Percentiles rank a stretch among this genome's conserved stretches.
phyloP scores from a whole-genome alignment of 1,140 invertebrate genomes.

The Drosophila gunungcola region DNA sequence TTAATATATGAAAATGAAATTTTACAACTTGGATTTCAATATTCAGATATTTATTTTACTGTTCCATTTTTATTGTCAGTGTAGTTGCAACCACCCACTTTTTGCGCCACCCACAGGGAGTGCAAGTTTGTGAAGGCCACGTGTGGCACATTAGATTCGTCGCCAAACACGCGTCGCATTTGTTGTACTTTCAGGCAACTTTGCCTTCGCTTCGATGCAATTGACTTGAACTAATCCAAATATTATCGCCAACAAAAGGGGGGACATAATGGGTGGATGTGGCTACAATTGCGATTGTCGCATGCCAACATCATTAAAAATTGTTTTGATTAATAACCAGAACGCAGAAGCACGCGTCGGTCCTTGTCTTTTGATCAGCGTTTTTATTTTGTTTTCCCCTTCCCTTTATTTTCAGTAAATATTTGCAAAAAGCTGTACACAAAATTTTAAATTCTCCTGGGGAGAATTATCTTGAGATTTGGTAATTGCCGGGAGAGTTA shows the following conservation, averaged over 20 bases:
- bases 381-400: conserved; percentile 1
- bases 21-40: too few relatives aligned
- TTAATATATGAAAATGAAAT: too few relatives aligned
- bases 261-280: conserved; percentile 17
- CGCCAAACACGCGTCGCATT: conserved; percentile 68
- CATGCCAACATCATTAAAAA: conserved; percentile 80
- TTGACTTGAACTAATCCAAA: conserved; percentile 84
- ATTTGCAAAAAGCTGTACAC: conserved; percentile 63
- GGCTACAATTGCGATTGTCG: conserved; percentile 50
- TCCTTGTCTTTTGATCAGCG: conserved; percentile 61
- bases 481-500: conserved; percentile 48
- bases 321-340: conserved; percentile 78
- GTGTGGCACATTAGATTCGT: conserved; percentile 81
- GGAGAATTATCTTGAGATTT: conserved; percentile 55
- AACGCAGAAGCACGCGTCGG: conserved; percentile 57
- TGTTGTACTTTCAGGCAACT: conserved; percentile 31
- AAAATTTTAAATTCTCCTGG: conserved; percentile 59
- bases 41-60: too few relatives aligned
- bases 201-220: conserved; percentile 60
- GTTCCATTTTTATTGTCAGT: too few relatives aligned
- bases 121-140: conserved; percentile 57
- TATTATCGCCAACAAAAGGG: conserved; percentile 69
- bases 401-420: conserved; percentile 55
- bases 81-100: conserved; percentile 31
- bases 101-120: conserved; percentile 52